A percentile compares a stretch with the other conserved stretches of the same genome.
These are phyloP conservation scores for Caranx ignobilis DNA, from an alignment of 2,113 vertebrate genomes.

Conservation along the genomic window DNA sequence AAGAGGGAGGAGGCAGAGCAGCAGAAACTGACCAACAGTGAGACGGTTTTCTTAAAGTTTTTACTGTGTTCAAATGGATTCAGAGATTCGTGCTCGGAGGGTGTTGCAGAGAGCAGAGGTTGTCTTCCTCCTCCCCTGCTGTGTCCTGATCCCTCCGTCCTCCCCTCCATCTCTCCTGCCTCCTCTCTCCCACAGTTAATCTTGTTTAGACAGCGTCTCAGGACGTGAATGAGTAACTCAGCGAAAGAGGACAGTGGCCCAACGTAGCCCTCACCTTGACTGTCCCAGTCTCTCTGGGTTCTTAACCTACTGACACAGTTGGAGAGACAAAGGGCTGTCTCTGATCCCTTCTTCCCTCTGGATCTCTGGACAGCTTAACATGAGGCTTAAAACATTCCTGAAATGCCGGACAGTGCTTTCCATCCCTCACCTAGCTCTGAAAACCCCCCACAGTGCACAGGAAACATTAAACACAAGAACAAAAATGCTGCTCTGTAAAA, in stretches of 20 bases:
- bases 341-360: slow-evolving; percentile 59
- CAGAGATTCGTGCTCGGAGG: slow-evolving; percentile 1
- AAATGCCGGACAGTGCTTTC: slow-evolving; percentile 14
- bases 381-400: slow-evolving; percentile 44
- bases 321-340: slow-evolving; percentile 57
- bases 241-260: slow-evolving; percentile 49
- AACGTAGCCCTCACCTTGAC: slow-evolving; percentile 62
- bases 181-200: slow-evolving; percentile 57
- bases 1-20: slow-evolving; percentile 4
- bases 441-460: background rate
- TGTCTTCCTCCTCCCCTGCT: background rate
- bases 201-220: slow-evolving; percentile 71
- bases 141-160: slow-evolving; percentile 8
- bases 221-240: slow-evolving; percentile 55
- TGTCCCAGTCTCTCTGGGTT: slow-evolving; percentile 45
- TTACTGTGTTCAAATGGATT: slow-evolving; percentile 24
- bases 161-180: background rate
- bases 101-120: background rate
- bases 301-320: slow-evolving; percentile 82
- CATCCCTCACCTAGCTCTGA: slow-evolving; percentile 5
- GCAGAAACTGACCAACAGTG: slow-evolving; percentile 29
- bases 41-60: slow-evolving; percentile 23
- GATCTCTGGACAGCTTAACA: slow-evolving; percentile 55
- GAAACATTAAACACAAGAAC: background rate
- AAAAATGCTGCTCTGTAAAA: background rate